Evolutionary conservation across 2,888 invertebrate genomes (phyloP), one percentile per base, ranked within the genome.

Genomic region (Scotopteryx bipunctaria): DNA sequence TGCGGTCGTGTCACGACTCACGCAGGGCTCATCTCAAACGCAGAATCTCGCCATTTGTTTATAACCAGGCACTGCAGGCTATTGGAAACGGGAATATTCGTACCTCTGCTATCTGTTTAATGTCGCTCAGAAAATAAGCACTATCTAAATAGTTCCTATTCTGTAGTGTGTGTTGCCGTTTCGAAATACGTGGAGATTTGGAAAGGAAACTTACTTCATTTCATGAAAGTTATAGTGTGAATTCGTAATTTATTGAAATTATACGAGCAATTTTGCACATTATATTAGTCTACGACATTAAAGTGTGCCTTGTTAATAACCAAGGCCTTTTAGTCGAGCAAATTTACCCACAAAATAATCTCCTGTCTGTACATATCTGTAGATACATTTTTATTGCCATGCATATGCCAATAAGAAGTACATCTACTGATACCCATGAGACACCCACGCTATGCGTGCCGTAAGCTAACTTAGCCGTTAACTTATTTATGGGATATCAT

Each of bases 1-100:
- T 72, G 76, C 69, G 73, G 71, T 59, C 74, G 54, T 63, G 79
- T 76, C 80, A 79, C 79, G 78, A 79, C 56, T 71, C 67, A 75
- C 71, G 76, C 74, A 73, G 70, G 44, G 48, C 54, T 37, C 62
- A 59, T 67, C 66, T 64, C 61, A 56, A 62, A 66, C 69, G 66
- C 70, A 69, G 61, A 51, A 60, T 61, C 69, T 64, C 57, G 61
- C 63, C 64, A 63, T 73, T 76, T 71, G 67, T 75, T 75, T 74
- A 35, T 40, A 37, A 2, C 44, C 40, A 31, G 21, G 42, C 31
- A 27, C 43, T 43, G 46, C 47, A 38, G 43, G 40, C 29, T 36
- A 40, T 19, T 37, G 9, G 6, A 15, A 27, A 11, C 32, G 23
- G 21, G 37, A 17, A 21, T 31, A 33, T 9, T 44, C 13, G 13